Evolutionary conservation across 2,888 invertebrate genomes (phyloP).

Genomic region (Diloba caeruleocephala): DNA sequence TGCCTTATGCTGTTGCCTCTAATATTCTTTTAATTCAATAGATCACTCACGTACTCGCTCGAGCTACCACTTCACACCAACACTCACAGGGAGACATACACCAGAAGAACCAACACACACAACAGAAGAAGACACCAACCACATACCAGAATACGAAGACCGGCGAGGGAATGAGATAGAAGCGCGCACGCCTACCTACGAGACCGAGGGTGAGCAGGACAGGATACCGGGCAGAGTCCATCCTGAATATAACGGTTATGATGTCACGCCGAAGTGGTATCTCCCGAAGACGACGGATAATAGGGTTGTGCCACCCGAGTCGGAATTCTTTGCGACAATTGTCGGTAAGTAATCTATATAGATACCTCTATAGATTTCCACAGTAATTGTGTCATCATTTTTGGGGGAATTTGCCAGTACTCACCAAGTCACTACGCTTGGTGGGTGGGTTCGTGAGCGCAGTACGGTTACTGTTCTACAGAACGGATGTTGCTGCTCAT

Average conservation of each 20-base stretch:
- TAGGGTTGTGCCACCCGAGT: slow-evolving; percentile 83
- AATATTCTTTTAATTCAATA: slow-evolving; percentile 58
- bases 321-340: slow-evolving; percentile 85
- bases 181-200: slow-evolving; percentile 74
- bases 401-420: too few relatives aligned
- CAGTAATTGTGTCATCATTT: too few relatives aligned
- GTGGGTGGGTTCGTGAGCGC: too few relatives aligned
- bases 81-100: slow-evolving; percentile 65
- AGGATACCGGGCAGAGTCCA: slow-evolving; percentile 70
- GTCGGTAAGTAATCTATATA: slow-evolving; percentile 71
- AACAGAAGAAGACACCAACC: slow-evolving; percentile 85
- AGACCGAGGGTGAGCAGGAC: slow-evolving; percentile 70
- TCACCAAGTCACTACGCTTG: too few relatives aligned
- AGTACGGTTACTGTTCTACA: too few relatives aligned
- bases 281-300: slow-evolving; percentile 84
- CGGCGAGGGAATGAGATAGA: slow-evolving; percentile 74
- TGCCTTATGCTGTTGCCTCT: too few relatives aligned
- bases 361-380: too few relatives aligned
- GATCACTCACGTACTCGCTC: slow-evolving; percentile 72
- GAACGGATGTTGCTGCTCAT: too few relatives aligned
- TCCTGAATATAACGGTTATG: slow-evolving; percentile 82
- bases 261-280: slow-evolving; percentile 84
- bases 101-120: slow-evolving; percentile 78
- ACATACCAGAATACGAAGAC: slow-evolving; percentile 80
- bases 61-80: slow-evolving; percentile 77